A percentile compares a stretch with the other conserved stretches of the same genome.
Evolutionary conservation across 2,113 vertebrate genomes (phyloP).

Genomic region (Tetrao urogallus): DNA sequence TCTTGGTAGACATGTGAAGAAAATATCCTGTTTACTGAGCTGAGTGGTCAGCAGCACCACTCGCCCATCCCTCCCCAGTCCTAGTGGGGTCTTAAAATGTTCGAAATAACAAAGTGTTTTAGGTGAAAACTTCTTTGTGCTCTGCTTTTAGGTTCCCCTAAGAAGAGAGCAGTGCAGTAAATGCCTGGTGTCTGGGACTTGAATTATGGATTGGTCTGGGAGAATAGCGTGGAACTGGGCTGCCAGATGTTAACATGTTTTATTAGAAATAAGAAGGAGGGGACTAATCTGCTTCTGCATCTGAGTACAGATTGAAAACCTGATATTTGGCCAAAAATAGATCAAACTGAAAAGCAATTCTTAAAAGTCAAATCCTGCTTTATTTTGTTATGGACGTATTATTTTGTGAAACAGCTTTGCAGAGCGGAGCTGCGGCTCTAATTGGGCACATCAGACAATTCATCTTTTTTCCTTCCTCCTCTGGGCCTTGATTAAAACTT

Average conservation of each 20-base stretch:
- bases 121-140: neutral
- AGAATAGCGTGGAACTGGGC: slow-evolving; percentile 10
- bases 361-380: slow-evolving; percentile 36
- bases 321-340: slow-evolving; percentile 61
- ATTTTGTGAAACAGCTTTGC: neutral
- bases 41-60: neutral
- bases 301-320: slow-evolving; percentile 57
- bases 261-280: slow-evolving; percentile 50
- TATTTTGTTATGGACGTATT: neutral
- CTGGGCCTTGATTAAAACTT: neutral
- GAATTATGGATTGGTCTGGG: slow-evolving; percentile 4
- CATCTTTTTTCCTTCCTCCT: neutral
- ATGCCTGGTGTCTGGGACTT: neutral
- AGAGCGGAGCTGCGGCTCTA: neutral
- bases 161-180: neutral
- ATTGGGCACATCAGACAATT: neutral
- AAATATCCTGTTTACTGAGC: neutral
- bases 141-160: neutral
- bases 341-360: slow-evolving; percentile 27
- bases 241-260: slow-evolving; percentile 70
- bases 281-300: slow-evolving; percentile 63
- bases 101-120: neutral
- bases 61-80: too few species aligned
- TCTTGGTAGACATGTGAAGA: neutral
- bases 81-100: neutral